Evolutionary conservation across 2,888 invertebrate species (phyloP).

Genomic region (Arge pagana): DNA sequence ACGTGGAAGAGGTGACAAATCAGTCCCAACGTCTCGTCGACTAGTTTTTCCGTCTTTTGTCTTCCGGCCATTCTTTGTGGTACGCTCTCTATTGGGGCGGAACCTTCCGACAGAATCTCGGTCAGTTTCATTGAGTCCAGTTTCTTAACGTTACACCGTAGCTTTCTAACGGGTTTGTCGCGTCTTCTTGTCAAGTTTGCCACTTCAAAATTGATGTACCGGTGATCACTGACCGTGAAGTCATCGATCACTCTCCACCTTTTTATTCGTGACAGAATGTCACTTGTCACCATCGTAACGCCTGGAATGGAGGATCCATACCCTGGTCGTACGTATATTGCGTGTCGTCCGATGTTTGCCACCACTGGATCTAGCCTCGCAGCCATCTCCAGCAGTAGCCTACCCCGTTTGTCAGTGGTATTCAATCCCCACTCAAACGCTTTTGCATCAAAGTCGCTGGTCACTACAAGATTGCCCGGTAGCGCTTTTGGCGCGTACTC

Average conservation of each 20-base stretch:
- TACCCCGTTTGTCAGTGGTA: constrained; percentile 20
- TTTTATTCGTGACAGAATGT: background rate
- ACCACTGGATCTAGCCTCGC: constrained; percentile 21
- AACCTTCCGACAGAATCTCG: background rate
- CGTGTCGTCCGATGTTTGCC: constrained; percentile 6
- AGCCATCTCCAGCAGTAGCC: constrained; percentile 22
- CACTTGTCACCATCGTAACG: background rate
- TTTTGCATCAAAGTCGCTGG: constrained; percentile 22
- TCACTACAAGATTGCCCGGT: background rate
- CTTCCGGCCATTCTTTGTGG: constrained; percentile 15
- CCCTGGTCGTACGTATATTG: constrained; percentile 11
- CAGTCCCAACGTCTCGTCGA: constrained; percentile 20
- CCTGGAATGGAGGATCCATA: background rate
- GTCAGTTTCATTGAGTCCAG: background rate
- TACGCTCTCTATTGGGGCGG: constrained; percentile 7
- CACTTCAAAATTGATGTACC: constrained; percentile 15
- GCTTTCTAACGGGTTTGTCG: too few species aligned
- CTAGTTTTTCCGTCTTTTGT: constrained; percentile 19
- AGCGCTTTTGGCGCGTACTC: background rate
- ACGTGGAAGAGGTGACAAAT: background rate
- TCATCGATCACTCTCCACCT: constrained; percentile 16
- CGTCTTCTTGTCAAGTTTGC: too few species aligned
- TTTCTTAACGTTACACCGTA: background rate
- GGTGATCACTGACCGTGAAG: constrained; percentile 27
- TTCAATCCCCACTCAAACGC: constrained; percentile 19